A percentile compares a stretch with the other conserved stretches of the same genome.
Evolutionary conservation across 1,140 invertebrate genomes (phyloP).

Genomic region (Drosophila erecta): DNA sequence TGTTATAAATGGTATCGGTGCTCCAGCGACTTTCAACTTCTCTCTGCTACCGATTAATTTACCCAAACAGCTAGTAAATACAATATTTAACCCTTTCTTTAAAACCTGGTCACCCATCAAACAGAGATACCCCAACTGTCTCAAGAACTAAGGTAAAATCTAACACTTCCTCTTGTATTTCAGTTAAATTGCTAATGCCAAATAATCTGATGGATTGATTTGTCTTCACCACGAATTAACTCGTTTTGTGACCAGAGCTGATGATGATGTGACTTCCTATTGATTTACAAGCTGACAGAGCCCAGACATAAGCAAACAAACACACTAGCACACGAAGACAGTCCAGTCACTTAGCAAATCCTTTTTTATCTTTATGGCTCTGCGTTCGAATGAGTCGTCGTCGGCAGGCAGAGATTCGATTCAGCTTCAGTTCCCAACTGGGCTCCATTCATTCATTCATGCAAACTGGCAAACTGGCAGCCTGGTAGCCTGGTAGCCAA

Average conservation of each 20-base stretch:
- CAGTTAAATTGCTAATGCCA: conserved; percentile 48
- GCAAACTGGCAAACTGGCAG: conserved; percentile 63
- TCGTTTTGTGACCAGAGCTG: conserved; percentile 40
- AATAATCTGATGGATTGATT: conserved; percentile 60
- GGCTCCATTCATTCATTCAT: conserved; percentile 71
- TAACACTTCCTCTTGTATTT: conserved; percentile 32
- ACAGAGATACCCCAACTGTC: background rate
- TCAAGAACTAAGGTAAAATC: background rate
- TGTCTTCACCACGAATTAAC: conserved; percentile 43
- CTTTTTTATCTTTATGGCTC: conserved; percentile 65
- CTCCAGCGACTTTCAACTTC: too few relatives aligned
- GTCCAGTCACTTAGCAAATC: conserved; percentile 65
- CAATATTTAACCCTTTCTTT: too few relatives aligned
- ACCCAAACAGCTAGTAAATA: too few relatives aligned
- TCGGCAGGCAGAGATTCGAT: conserved; percentile 7
- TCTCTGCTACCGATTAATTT: too few relatives aligned
- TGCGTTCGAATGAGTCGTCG: conserved; percentile 47
- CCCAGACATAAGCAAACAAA: conserved; percentile 21
- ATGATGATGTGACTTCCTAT: conserved; percentile 38
- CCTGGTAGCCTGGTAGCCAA: conserved; percentile 49
- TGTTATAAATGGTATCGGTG: too few relatives aligned
- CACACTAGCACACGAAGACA: conserved; percentile 14
- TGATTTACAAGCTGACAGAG: conserved; percentile 78
- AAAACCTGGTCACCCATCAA: background rate
- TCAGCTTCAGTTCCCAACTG: conserved; percentile 12